Base-by-base conservation (phyloP, 2,888 invertebrate species). In the Pandemis corylana region DNA sequence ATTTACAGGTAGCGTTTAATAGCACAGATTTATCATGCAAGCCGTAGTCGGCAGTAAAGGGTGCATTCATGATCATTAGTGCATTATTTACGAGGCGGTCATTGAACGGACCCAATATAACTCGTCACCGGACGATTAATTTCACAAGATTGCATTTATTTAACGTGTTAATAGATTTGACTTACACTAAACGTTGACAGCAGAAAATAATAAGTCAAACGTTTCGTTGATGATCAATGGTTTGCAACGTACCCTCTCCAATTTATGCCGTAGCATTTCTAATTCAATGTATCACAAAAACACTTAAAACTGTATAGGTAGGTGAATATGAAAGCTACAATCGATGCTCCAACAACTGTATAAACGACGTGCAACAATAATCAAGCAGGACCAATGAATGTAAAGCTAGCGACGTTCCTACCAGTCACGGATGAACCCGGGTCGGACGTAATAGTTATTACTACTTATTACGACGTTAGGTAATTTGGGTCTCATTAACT, bases 401-500 rank as follows among this genome's bases (percentile, higher is more conserved):
- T 36, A 44, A 71, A 56, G 51, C 53, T n/a, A 36, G 12, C 56
- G 46, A 61, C 65, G 46, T 61, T 62, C 36, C 61, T 61, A 69
- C 59, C 59, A 41, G 64, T 59, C 68, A 66, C 66, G 53, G 68
- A 13, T 73, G 67, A 71, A 20, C 41, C 20, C 66, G 71, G 71
- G 71, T 71, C 75, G 62, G 56, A 59, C n/a, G 20, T 67, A 53
- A 67, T 59, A 51, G 36, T 67, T 41, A 49, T 56, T 56, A 64
- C 64, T 56, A 69, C 42, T 63, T 66, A 75, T 68, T 68, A 65
- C 65, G 67, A 53, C 28, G 67, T 71, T 68, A 36, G 65, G 64
- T 68, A 73, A 72, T 77, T 75, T 71, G 63, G 77, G 78, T 78
- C 78, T 80, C 77, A 83, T 83, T 82, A 81, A 71, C 80, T 77